A percentile compares a stretch with the other conserved stretches of the same genome.
Evolutionary conservation across 2,113 vertebrate genomes (phyloP).

Genomic region (Tamias sibiricus): DNA sequence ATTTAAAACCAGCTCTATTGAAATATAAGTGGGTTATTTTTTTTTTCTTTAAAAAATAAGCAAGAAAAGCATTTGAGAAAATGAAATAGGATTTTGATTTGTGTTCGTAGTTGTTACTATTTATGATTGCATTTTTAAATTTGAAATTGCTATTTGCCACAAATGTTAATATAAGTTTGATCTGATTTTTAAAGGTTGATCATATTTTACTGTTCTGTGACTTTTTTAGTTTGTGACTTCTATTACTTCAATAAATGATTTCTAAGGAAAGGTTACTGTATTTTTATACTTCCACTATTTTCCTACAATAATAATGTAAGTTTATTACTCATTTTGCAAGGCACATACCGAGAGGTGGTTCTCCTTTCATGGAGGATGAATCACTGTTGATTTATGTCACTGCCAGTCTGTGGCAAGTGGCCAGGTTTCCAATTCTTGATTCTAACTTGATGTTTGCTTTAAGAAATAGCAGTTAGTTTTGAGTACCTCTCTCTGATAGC

Average conservation of each 20-base stretch:
- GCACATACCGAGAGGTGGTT: background rate
- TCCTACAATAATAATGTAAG: background rate
- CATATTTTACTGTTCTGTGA: slow-evolving; percentile 41
- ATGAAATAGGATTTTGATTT: slow-evolving; percentile 54
- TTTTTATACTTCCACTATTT: slow-evolving; percentile 17
- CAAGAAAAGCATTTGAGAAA: slow-evolving; percentile 38
- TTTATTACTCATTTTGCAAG: slow-evolving; percentile 43
- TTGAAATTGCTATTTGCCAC: slow-evolving; percentile 56
- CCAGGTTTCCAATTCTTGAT: background rate
- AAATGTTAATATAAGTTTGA: slow-evolving; percentile 57
- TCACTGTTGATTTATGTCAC: background rate
- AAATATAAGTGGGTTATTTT: background rate
- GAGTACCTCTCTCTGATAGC: background rate
- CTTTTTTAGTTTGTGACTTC: slow-evolving; percentile 25
- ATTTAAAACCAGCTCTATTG: slow-evolving; percentile 41
- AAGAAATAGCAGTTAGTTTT: background rate
- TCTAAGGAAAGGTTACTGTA: background rate
- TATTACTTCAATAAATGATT: slow-evolving; percentile 57
- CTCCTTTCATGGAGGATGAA: background rate
- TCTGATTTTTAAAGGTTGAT: slow-evolving; percentile 43
- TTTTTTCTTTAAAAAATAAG: slow-evolving; percentile 59
- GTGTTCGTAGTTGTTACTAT: slow-evolving; percentile 34
- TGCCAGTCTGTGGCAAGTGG: background rate
- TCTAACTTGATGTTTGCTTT: slow-evolving; percentile 28
- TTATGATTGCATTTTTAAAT: slow-evolving; percentile 56